phyloP scores from a whole-genome alignment of 2,797 vertebrate species.

The Lithobates sylvaticus region DNA sequence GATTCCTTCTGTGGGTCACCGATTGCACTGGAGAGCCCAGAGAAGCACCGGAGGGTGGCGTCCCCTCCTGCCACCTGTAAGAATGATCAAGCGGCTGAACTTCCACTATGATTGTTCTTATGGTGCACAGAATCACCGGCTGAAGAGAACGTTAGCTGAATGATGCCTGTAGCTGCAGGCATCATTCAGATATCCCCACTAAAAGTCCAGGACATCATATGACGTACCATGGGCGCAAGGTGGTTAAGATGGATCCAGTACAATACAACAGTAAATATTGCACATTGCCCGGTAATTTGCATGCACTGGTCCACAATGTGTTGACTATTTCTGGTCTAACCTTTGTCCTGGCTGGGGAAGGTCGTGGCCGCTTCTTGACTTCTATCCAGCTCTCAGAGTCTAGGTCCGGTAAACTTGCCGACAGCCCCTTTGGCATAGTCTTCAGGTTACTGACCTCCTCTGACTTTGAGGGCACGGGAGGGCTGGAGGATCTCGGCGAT shows the following conservation, averaged over 20 bases:
- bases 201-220: too few species aligned
- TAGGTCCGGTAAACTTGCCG: slow-evolving; percentile 93
- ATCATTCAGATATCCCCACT: too few species aligned
- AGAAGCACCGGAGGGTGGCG: too few species aligned
- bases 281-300: not conserved
- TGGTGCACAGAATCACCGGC: too few species aligned
- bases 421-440: slow-evolving; percentile 95
- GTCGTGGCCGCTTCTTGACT: slow-evolving; percentile 95
- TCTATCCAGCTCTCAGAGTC: slow-evolving; percentile 98
- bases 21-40: too few species aligned
- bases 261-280: not conserved
- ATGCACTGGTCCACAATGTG: not conserved
- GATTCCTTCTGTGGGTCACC: too few species aligned
- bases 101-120: too few species aligned
- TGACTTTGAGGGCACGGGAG: slow-evolving; percentile 75
- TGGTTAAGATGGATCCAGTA: not conserved
- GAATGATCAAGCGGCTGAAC: too few species aligned
- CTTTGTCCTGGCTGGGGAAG: slow-evolving; percentile 90
- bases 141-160: too few species aligned
- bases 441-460: slow-evolving; percentile 93
- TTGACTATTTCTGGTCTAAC: slow-evolving; percentile 68
- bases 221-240: too few species aligned
- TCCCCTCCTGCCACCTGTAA: too few species aligned
- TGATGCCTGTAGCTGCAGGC: too few species aligned
- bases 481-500: slow-evolving; percentile 81